These are phyloP conservation scores for Phylloscopus whistleri DNA, from an alignment of 2,113 vertebrate species.

Conservation along the genomic window DNA sequence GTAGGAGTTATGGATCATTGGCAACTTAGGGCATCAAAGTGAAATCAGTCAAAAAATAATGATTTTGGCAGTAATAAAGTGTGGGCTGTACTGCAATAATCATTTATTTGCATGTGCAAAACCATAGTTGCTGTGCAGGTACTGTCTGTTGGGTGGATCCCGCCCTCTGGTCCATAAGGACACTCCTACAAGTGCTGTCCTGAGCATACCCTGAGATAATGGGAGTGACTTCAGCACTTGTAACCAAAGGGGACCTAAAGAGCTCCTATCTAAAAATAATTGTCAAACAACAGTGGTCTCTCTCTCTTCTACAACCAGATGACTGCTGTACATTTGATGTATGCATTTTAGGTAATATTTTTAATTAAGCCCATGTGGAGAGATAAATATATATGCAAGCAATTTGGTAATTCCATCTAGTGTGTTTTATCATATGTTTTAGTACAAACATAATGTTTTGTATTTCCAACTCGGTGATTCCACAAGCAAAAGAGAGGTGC, in stretches of 20 bases:
- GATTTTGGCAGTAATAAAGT: background rate
- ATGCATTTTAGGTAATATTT: background rate
- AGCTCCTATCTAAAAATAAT: background rate
- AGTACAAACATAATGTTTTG: background rate
- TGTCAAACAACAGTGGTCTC: background rate
- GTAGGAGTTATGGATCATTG: background rate
- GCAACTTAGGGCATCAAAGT: background rate
- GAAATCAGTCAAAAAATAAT: background rate
- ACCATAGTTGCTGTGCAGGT: background rate
- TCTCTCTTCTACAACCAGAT: background rate
- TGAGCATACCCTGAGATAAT: accelerated
- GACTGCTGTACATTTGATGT: background rate
- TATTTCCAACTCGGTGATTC: background rate
- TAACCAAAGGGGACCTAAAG: background rate
- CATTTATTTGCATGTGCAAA: background rate
- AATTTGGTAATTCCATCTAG: background rate
- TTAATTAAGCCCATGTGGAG: background rate
- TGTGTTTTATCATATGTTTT: background rate
- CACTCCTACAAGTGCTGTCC: background rate
- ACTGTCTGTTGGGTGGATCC: background rate
- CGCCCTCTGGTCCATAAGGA: background rate
- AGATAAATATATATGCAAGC: background rate
- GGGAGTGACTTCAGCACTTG: background rate
- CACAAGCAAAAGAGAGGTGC: background rate
- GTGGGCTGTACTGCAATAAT: background rate